Evolutionary conservation across 1,140 invertebrate genomes (phyloP), one percentile per base, ranked within the genome.

Genomic region (Monochamus saltuarius): DNA sequence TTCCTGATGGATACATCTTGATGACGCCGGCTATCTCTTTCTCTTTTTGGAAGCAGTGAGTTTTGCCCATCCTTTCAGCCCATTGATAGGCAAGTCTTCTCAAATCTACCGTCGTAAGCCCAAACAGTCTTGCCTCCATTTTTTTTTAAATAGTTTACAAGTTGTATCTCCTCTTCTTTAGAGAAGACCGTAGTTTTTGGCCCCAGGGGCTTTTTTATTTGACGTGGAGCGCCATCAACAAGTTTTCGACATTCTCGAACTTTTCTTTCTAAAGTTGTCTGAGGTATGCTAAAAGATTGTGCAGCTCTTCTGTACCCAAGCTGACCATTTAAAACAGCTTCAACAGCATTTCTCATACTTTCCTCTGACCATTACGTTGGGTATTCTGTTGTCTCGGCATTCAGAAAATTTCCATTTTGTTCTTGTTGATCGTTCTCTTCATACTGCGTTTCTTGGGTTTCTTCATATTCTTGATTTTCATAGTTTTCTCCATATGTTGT

Each of bases 1-100:
- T 66, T 70, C 8, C 68, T 54, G 22, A 74, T 42, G 42, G 60
- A 64, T 17, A 79, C 46, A 52, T 66, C 61, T 16, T 64, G 68
- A 65, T 78, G 56, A 51, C 74, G 19, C 65, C 62, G 2, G 59
- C 65, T 2, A 52, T 46, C 19, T 49, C 9, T 14, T 29, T 62
- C 2, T 39, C 29, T 39, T 4, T 34, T 43, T 59, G 39, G 60
- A 67, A 62, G 17, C 36, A 34, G 39, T 58, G 54, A 10, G 43
- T 42, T 14, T 72, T 19, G 65, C 70, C 73, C 65, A 66, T 69
- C 62, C 56, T 61, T 49, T 64, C 69, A 54, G 69, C 68, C 37
- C 69, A 47, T 57, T 71, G 51, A 59, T 60, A 72, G 0, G 54
- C 61, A 14, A 68, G 56, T 49, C 36, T 55, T 17, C 57, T 14